These are phyloP conservation scores for Himalopsyche kuldschensis DNA, from an alignment of 2,888 invertebrate genomes.

Conservation along the genomic window DNA sequence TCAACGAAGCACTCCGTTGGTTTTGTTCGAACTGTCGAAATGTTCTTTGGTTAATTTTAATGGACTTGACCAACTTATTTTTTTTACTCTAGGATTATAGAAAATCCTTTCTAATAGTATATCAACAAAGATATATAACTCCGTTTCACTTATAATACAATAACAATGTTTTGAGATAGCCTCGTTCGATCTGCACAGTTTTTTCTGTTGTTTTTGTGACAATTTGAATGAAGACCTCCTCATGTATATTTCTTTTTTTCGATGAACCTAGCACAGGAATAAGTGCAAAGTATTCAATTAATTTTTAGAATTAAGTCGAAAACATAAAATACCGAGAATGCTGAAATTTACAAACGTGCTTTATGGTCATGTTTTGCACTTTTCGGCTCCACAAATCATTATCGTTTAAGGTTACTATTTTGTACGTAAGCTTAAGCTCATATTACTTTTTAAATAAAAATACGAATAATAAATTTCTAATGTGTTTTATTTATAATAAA, in stretches of 20 bases:
- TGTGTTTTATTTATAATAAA: neutral
- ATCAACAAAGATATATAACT: too few species aligned
- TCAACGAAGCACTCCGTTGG: too few species aligned
- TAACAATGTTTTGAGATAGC: too few species aligned
- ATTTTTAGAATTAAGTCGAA: neutral
- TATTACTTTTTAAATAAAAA: neutral
- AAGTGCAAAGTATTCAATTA: neutral
- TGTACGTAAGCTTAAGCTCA: neutral
- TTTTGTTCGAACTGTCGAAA: too few species aligned
- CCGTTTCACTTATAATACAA: too few species aligned
- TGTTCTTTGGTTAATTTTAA: too few species aligned
- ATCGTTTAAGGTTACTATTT: neutral
- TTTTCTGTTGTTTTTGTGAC: too few species aligned
- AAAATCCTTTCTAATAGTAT: too few species aligned
- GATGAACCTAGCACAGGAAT: neutral
- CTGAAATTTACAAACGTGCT: conserved; percentile 22
- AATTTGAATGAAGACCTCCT: too few species aligned
- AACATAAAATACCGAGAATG: neutral
- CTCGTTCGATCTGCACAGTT: too few species aligned
- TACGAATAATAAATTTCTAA: neutral
- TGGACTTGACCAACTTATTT: too few species aligned
- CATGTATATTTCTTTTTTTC: neutral
- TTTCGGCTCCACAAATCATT: conserved; percentile 1
- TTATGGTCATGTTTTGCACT: conserved; percentile 25
- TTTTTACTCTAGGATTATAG: too few species aligned